phyloP scores from a whole-genome alignment of 2,113 vertebrate species.

The Alligator sinensis region DNA sequence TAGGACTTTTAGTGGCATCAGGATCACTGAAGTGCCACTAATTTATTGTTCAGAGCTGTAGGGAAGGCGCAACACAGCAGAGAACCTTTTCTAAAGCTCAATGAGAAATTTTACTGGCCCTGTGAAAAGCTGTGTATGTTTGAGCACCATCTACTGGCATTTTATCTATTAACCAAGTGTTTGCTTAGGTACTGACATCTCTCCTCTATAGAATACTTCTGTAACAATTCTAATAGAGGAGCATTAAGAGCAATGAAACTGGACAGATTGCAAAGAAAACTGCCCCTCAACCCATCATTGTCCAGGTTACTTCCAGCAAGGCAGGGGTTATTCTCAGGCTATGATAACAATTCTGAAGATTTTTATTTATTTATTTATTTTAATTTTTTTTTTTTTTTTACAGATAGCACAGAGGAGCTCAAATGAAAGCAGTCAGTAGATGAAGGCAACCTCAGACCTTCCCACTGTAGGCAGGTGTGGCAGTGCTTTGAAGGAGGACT shows the following conservation, averaged over 20 bases:
- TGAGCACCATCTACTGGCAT: not conserved
- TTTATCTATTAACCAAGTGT: not conserved
- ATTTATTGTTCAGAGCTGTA: not conserved
- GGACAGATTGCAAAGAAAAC: not conserved
- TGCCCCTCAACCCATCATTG: not conserved
- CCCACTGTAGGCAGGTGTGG: not conserved
- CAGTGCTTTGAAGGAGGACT: not conserved
- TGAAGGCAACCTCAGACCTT: not conserved
- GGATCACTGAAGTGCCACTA: too few species aligned
- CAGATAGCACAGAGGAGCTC: not conserved
- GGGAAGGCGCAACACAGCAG: not conserved
- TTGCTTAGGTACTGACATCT: not conserved
- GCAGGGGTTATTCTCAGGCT: not conserved
- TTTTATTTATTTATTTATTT: not conserved
- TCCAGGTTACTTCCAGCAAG: not conserved
- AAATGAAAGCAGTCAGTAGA: not conserved
- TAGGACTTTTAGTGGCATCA: not conserved
- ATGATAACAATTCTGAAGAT: not conserved
- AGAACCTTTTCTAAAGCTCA: not conserved
- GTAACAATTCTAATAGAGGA: not conserved
- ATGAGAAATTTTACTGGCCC: not conserved
- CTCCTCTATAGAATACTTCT: not conserved
- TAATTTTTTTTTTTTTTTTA: not conserved
- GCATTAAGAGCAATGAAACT: not conserved
- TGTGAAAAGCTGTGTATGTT: not conserved